phyloP scores from a whole-genome alignment of 2,113 vertebrate species.

The Polypterus bichir region DNA sequence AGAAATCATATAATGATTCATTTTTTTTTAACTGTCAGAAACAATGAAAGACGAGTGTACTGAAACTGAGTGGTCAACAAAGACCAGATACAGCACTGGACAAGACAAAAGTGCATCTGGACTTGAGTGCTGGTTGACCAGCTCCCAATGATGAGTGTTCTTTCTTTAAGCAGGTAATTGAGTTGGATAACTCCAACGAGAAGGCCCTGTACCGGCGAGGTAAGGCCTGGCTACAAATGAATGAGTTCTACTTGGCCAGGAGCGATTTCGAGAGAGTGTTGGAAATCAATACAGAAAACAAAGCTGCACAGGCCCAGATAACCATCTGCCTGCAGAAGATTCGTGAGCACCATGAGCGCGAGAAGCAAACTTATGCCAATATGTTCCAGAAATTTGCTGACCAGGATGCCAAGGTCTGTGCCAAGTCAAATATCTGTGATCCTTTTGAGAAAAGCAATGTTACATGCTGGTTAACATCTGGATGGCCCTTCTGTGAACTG shows the following conservation, averaged over 20 bases:
- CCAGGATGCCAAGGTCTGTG: conserved; percentile 71
- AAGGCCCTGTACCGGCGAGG: conserved; percentile 84
- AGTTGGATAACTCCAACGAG: conserved; percentile 72
- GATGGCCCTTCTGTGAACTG: background rate
- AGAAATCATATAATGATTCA: too few relatives aligned
- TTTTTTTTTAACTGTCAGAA: too few relatives aligned
- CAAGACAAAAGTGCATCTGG: too few relatives aligned
- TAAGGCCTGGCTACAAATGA: conserved; percentile 69
- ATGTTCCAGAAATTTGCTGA: conserved; percentile 96
- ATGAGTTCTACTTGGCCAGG: conserved; percentile 76
- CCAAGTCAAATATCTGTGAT: background rate
- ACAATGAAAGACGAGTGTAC: background rate
- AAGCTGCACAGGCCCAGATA: conserved; percentile 71
- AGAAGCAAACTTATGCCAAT: conserved; percentile 84
- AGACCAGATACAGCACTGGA: background rate
- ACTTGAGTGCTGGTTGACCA: too few relatives aligned
- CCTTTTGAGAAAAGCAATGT: background rate
- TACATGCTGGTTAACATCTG: background rate
- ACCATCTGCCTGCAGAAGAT: conserved; percentile 73
- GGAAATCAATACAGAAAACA: conserved; percentile 76
- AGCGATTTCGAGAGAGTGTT: conserved; percentile 77
- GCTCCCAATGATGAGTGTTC: too few relatives aligned
- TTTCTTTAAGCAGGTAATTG: conserved; percentile 55
- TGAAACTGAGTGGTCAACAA: background rate
- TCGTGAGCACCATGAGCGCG: conserved; percentile 77